Evolutionary conservation across 2,797 vertebrate species (phyloP).

Genomic region (Sparidentex hasta): DNA sequence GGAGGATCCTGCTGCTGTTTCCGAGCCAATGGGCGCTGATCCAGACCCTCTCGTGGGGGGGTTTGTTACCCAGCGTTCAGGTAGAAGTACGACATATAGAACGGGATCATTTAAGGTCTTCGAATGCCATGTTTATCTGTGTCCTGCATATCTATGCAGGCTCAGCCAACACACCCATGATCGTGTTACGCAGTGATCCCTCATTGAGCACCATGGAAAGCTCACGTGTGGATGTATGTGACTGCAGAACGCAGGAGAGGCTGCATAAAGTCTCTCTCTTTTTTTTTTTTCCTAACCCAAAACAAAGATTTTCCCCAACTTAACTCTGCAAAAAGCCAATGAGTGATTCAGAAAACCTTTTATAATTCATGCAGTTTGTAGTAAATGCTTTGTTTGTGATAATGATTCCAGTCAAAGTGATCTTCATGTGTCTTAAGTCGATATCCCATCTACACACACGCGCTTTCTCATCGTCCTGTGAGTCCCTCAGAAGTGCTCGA

Average conservation of each 20-base stretch:
- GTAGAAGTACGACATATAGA: constrained; percentile 57
- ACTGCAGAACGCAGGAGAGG: constrained; percentile 37
- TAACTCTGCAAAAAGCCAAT: constrained; percentile 8
- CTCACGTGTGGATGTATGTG: constrained; percentile 70
- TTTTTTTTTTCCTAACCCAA: not conserved
- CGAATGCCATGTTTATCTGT: constrained; percentile 20
- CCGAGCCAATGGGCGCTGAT: constrained; percentile 57
- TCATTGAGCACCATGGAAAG: constrained; percentile 67
- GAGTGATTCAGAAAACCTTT: not conserved
- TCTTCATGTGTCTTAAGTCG: constrained; percentile 14
- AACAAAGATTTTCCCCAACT: constrained; percentile 14
- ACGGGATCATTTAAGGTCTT: constrained; percentile 9
- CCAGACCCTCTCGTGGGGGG: constrained; percentile 21
- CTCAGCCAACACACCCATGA: constrained; percentile 34
- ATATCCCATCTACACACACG: constrained; percentile 36
- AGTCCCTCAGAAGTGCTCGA: constrained; percentile 44
- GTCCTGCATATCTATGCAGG: constrained; percentile 38
- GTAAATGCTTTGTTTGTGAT: constrained; percentile 13
- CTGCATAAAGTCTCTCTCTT: constrained; percentile 5
- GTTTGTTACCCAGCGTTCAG: constrained; percentile 10
- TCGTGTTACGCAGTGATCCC: constrained; percentile 39
- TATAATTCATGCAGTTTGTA: constrained; percentile 10
- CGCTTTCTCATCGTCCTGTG: constrained; percentile 41
- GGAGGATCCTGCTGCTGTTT: constrained; percentile 58
- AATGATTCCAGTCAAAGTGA: constrained; percentile 6